These are phyloP conservation scores for Pachycephus smyrnensis DNA, from an alignment of 2,888 invertebrate species.

Conservation along the genomic window DNA sequence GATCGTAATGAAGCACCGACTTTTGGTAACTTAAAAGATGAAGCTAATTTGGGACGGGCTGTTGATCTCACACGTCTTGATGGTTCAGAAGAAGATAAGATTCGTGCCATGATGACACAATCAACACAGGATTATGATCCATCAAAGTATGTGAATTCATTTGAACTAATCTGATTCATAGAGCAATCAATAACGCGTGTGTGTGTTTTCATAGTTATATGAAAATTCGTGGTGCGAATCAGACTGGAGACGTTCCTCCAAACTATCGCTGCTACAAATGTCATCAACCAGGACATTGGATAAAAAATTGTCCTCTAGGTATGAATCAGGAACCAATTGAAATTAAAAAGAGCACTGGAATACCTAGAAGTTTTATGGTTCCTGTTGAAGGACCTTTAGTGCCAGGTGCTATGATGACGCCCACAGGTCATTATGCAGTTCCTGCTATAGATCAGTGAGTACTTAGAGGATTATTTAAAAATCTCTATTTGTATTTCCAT, in stretches of 20 bases:
- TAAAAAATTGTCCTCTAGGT: constrained; percentile 91
- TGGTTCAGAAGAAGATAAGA: constrained; percentile 97
- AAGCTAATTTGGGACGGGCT: constrained; percentile 69
- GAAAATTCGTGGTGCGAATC: constrained; percentile 88
- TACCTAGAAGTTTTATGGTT: constrained; percentile 96
- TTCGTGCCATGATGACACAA: constrained; percentile 97
- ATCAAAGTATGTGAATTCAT: constrained; percentile 84
- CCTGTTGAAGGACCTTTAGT: constrained; percentile 90
- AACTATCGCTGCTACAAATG: constrained; percentile 96
- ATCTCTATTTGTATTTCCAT: constrained; percentile 11
- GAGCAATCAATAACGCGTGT: no score
- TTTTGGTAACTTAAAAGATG: constrained; percentile 58
- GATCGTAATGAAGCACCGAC: constrained; percentile 69
- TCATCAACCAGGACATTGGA: constrained; percentile 96
- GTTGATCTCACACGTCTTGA: constrained; percentile 90
- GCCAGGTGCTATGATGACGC: constrained; percentile 92
- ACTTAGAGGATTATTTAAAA: constrained; percentile 8
- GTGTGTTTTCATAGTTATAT: constrained; percentile 76
- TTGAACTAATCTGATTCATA: not conserved
- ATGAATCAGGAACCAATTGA: constrained; percentile 77
- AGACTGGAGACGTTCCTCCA: constrained; percentile 90
- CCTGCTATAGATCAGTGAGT: constrained; percentile 89
- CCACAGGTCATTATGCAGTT: constrained; percentile 88
- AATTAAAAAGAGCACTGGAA: constrained; percentile 95
- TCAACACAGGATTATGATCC: constrained; percentile 98